Percentiles rank a stretch among this genome's conserved stretches.
These are phyloP conservation scores for Melanophora roralis DNA, from an alignment of 2,888 invertebrate species.

Conservation along the genomic window DNA sequence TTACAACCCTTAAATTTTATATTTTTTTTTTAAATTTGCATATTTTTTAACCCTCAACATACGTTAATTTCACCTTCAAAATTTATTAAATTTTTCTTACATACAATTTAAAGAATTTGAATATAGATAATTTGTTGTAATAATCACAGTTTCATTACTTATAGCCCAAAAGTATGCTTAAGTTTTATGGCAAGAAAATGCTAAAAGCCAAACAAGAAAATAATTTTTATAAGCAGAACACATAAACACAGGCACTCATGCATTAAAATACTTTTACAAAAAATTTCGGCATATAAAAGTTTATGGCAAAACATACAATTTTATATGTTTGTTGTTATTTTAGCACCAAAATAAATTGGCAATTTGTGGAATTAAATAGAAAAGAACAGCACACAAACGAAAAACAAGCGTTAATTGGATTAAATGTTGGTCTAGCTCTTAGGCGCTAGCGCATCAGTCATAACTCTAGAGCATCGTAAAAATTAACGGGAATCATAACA, in stretches of 20 bases:
- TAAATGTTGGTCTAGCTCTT: no score
- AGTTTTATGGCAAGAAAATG: slow-evolving; percentile 1
- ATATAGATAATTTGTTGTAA: background rate
- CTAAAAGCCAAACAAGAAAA: background rate
- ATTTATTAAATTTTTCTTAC: background rate
- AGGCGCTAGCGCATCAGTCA: no score
- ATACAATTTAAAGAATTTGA: no score
- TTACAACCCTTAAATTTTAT: no score
- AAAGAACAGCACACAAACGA: background rate
- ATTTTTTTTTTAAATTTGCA: no score
- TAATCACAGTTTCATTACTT: background rate
- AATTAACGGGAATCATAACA: no score
- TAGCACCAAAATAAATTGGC: slow-evolving; percentile 18
- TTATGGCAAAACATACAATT: background rate
- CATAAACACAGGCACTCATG: background rate
- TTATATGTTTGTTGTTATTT: background rate
- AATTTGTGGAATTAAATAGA: background rate
- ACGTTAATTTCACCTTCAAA: no score
- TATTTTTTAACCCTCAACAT: no score
- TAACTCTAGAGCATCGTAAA: no score
- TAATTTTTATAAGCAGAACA: background rate
- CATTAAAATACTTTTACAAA: background rate
- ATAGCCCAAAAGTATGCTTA: slow-evolving; percentile 9
- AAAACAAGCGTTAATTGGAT: slow-evolving; percentile 1
- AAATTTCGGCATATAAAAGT: background rate